phyloP scores from a whole-genome alignment of 1,140 invertebrate species.

The Drosophila gunungcola region DNA sequence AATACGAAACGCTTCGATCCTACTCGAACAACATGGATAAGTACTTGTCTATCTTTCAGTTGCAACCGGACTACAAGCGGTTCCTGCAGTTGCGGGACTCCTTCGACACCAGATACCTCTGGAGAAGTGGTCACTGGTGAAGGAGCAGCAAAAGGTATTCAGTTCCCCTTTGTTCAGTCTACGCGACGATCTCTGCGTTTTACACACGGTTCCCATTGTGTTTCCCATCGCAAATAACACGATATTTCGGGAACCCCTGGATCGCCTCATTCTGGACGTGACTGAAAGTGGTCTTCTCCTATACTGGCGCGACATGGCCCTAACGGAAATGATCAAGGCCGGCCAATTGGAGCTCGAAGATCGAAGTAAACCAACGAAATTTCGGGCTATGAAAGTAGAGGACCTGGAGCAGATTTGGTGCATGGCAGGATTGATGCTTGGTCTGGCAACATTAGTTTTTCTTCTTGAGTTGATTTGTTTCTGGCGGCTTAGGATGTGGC shows the following conservation, averaged over 20 bases:
- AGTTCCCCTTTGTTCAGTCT: constrained; percentile 59
- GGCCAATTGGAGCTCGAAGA: constrained; percentile 51
- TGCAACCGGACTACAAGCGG: constrained; percentile 36
- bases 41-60: constrained; percentile 50
- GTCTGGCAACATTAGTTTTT: constrained; percentile 30
- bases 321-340: constrained; percentile 64
- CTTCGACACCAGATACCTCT: constrained; percentile 56
- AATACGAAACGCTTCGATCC: constrained; percentile 42
- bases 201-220: constrained; percentile 49
- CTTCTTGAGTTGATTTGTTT: constrained; percentile 34
- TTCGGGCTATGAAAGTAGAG: constrained; percentile 56
- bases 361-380: constrained; percentile 47
- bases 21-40: constrained; percentile 19
- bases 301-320: constrained; percentile 52
- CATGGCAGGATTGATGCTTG: constrained; percentile 26
- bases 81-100: constrained; percentile 62
- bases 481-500: not conserved
- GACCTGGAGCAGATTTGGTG: constrained; percentile 56
- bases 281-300: constrained; percentile 52
- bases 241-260: constrained; percentile 47
- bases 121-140: constrained; percentile 63
- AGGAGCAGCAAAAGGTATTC: constrained; percentile 65
- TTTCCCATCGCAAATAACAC: constrained; percentile 63
- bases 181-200: constrained; percentile 55
- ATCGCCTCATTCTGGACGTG: constrained; percentile 54